Conservation (phyloP, 2,113 vertebrate genomes). For the Ancistrus triradiatus region DNA sequence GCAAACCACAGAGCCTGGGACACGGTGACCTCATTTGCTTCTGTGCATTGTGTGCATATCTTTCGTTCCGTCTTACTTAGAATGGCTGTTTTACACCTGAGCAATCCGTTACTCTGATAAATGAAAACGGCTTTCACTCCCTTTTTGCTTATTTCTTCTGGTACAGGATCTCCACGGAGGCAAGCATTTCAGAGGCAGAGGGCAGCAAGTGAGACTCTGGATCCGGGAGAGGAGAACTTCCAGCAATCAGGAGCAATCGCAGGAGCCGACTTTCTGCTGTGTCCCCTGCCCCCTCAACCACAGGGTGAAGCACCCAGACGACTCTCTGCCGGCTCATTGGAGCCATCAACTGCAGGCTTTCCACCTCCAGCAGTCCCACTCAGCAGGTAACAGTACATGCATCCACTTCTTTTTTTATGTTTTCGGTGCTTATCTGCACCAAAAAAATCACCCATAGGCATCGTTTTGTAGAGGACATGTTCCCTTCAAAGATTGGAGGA, state of each 20-base stretch:
- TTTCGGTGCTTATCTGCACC: too few relatives aligned
- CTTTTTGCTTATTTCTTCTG: not conserved
- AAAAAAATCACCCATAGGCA: too few relatives aligned
- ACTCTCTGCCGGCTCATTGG: conserved; percentile 68
- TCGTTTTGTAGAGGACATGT: too few relatives aligned
- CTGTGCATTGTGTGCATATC: not conserved
- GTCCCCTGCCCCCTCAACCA: conserved; percentile 69
- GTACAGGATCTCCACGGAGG: conserved; percentile 82
- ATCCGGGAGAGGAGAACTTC: conserved; percentile 76
- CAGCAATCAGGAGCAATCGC: conserved; percentile 55
- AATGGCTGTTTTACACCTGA: too few relatives aligned
- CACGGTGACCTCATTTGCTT: not conserved
- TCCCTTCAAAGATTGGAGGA: too few relatives aligned
- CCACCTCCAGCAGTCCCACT: conserved; percentile 69
- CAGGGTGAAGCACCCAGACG: conserved; percentile 62
- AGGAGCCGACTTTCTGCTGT: conserved; percentile 58
- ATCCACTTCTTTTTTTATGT: too few relatives aligned
- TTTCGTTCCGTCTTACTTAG: too few relatives aligned
- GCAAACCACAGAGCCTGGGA: not conserved
- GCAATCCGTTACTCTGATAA: not conserved
- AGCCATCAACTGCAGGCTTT: conserved; percentile 55
- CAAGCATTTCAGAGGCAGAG: conserved; percentile 90
- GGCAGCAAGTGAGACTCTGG: conserved; percentile 92
- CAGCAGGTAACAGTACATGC: conserved; percentile 81
- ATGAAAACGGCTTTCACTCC: not conserved